Percentiles rank a stretch among this genome's conserved stretches.
These are phyloP conservation scores for Lucilia sericata DNA, from an alignment of 1,140 invertebrate species.

Conservation along the genomic window DNA sequence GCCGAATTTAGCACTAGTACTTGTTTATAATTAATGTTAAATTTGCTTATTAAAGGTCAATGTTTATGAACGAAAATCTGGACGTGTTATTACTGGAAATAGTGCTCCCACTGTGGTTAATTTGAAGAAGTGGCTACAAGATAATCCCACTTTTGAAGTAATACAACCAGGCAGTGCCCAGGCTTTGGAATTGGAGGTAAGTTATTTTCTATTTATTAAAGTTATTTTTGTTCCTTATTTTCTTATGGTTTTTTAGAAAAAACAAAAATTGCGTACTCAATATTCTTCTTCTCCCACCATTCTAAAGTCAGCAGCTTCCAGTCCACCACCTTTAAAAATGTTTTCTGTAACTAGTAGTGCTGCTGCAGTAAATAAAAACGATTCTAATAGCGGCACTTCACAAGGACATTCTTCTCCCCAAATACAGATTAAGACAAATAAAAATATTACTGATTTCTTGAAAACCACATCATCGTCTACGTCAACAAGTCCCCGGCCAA, in stretches of 20 bases:
- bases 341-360: neutral
- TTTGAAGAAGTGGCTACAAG: constrained; percentile 84
- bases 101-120: constrained; percentile 83
- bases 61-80: constrained; percentile 83
- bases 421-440: neutral
- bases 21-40: too few relatives aligned
- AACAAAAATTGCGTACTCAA: constrained; percentile 45
- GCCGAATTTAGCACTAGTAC: too few relatives aligned
- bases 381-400: neutral
- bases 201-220: neutral
- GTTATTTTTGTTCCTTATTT: neutral
- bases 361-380: neutral
- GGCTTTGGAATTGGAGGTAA: constrained; percentile 68
- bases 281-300: neutral
- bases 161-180: constrained; percentile 74
- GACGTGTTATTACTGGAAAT: constrained; percentile 79
- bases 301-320: constrained; percentile 41
- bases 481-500: constrained; percentile 32
- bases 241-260: constrained; percentile 37
- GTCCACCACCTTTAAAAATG: constrained; percentile 26
- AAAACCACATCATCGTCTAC: constrained; percentile 35
- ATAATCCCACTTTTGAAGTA: constrained; percentile 88
- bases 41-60: constrained; percentile 70
- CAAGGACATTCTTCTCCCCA: neutral
- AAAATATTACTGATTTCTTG: constrained; percentile 9